Conservation (phyloP, 1,140 invertebrate species). For the Papilio machaon region DNA sequence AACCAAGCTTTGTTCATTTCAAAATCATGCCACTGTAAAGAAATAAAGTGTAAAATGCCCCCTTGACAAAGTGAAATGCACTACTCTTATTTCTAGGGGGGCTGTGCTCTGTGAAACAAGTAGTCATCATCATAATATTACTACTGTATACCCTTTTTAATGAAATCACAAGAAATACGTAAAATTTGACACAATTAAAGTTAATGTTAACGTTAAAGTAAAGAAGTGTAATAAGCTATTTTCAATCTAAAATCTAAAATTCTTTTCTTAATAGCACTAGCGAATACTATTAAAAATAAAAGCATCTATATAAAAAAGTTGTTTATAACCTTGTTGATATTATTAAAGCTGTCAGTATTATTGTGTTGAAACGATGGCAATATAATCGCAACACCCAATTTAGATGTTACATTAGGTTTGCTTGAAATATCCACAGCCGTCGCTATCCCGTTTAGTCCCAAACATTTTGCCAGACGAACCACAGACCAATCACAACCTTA, state of each 20-base stretch:
- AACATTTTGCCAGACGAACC: slow-evolving; percentile 63
- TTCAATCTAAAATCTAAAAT: too few relatives aligned
- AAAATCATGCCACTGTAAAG: slow-evolving; percentile 60
- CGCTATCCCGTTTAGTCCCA: slow-evolving; percentile 66
- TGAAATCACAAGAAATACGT: too few relatives aligned
- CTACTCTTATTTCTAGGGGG: too few relatives aligned
- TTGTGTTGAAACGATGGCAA: slow-evolving; percentile 49
- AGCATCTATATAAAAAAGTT: background rate
- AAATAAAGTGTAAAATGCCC: background rate
- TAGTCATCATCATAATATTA: too few relatives aligned
- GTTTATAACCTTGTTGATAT: slow-evolving; percentile 58
- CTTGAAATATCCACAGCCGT: slow-evolving; percentile 49
- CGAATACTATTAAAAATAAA: background rate
- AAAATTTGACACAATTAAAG: too few relatives aligned
- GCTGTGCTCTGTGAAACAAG: too few relatives aligned
- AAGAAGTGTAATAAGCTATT: too few relatives aligned
- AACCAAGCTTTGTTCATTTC: slow-evolving; percentile 63
- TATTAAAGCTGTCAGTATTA: slow-evolving; percentile 45
- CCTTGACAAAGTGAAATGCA: too few relatives aligned
- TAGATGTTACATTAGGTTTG: slow-evolving; percentile 42
- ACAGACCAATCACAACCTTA: slow-evolving; percentile 61
- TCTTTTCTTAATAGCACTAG: too few relatives aligned
- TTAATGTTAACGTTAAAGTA: too few relatives aligned
- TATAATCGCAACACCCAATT: slow-evolving; percentile 61
- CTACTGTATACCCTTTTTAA: too few relatives aligned